A percentile compares a stretch with the other conserved stretches of the same genome.
Evolutionary conservation across 2,888 invertebrate species (phyloP).

Genomic region (Megastigmus dorsalis): DNA sequence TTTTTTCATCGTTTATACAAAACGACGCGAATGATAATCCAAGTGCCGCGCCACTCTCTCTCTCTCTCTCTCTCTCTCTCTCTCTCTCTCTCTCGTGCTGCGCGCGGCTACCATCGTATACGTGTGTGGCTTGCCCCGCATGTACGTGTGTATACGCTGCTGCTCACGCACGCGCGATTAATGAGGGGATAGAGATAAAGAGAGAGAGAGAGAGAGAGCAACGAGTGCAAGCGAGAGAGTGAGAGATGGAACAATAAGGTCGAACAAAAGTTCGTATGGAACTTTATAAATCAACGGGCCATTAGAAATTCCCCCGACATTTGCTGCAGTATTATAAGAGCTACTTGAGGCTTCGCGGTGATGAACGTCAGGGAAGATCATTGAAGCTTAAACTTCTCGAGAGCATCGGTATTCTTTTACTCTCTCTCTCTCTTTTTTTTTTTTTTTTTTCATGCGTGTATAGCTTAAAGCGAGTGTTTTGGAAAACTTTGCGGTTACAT

Average conservation of each 20-base stretch:
- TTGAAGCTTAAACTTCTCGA: conserved; percentile 52
- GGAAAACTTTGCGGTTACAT: too few relatives aligned
- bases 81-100: background rate
- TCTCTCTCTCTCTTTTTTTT: background rate
- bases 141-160: background rate
- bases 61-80: background rate
- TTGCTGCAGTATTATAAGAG: background rate
- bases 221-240: background rate
- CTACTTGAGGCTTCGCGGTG: conserved; percentile 28
- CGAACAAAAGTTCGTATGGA: conserved; percentile 10
- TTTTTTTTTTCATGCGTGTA: background rate
- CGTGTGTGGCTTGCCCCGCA: too few relatives aligned
- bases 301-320: conserved; percentile 38
- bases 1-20: conserved; percentile 46
- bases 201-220: background rate
- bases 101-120: too few relatives aligned
- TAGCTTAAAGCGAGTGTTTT: too few relatives aligned
- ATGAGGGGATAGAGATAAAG: conserved; percentile 11
- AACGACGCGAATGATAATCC: conserved; percentile 45
- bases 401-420: conserved; percentile 11
- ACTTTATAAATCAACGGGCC: conserved; percentile 47
- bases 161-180: conserved; percentile 37
- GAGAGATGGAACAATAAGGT: background rate
- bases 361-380: conserved; percentile 51
- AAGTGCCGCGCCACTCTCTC: conserved; percentile 13